Percentiles rank a stretch among this genome's conserved stretches.
These are phyloP conservation scores for Augochlora pura DNA, from an alignment of 1,140 invertebrate species.

Conservation along the genomic window DNA sequence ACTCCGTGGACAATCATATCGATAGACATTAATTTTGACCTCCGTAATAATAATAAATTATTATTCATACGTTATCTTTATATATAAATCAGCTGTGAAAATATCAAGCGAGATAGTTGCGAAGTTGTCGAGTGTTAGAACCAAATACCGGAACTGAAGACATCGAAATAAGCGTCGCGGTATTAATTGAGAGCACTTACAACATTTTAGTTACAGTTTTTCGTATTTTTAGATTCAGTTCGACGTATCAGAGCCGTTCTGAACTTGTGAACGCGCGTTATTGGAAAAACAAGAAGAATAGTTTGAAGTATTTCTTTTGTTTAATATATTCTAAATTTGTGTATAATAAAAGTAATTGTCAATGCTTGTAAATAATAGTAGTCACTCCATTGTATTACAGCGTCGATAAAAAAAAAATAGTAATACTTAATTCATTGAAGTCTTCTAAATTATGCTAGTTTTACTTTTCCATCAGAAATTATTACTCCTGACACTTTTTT, in stretches of 20 bases:
- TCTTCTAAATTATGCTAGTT: conserved; percentile 29
- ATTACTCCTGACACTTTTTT: conserved; percentile 69
- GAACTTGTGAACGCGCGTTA: background rate
- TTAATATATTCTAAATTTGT: background rate
- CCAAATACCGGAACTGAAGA: too few species aligned
- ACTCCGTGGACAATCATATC: background rate
- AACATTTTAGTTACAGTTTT: too few species aligned
- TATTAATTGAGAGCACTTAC: too few species aligned
- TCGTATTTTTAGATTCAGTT: too few species aligned
- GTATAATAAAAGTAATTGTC: background rate
- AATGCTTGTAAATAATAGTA: background rate
- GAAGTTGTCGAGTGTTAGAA: too few species aligned
- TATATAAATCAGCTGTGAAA: too few species aligned
- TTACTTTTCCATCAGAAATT: conserved; percentile 69
- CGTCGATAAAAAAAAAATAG: background rate
- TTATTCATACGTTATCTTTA: too few species aligned
- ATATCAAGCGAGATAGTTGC: too few species aligned
- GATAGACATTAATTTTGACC: too few species aligned
- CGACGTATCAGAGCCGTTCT: too few species aligned
- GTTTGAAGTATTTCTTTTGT: background rate
- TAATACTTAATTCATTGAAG: background rate
- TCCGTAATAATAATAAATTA: too few species aligned
- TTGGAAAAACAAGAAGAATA: background rate
- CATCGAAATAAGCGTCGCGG: too few species aligned
- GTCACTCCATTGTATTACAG: background rate